Base-by-base conservation (phyloP, 1,140 invertebrate species). In the Solenopsis fugax region DNA sequence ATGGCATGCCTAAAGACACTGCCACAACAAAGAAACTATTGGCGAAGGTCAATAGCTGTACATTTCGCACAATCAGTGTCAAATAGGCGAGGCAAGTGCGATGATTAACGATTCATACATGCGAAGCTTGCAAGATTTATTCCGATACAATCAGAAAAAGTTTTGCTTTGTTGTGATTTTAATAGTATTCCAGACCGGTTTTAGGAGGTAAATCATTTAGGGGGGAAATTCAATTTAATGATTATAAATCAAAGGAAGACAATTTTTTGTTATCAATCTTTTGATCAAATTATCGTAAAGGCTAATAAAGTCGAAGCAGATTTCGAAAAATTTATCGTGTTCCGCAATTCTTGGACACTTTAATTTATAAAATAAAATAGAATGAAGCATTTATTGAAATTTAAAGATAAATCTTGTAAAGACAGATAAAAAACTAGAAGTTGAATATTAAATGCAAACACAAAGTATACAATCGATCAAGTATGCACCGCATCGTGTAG, bases 11-110 rank as follows among this genome's bases (percentile, higher is more conserved):
- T 4, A 34, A 13, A 10, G 64, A 0, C 37, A 5, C 13, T 9
- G 34, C n/a, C 37, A 13, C 13, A 41, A 72, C 10, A 24, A 82
- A 2, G 67, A 84, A 73, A 73, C 18, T 41, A 48, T 84, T 54
- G 41, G 21, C 18, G 54, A 84, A 84, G 69, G 54, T 60, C 41
- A 73, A 84, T 73, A 72, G 24, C 24, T 84, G 41, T 24, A 80
- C 4, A 13, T n/a, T 58, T 58, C 54, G 21, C 24, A 12, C 29
- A 73, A 84, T 84, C 54, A 54, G 24, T 73, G 80, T 84, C 80
- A 84, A 84, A 84, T 73, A 62, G 80, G 18, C 45, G 18, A 84
- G 78, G 24, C 54, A 45, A 73, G 24, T 48, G 18, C 18, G 41
- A 84, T 50, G 24, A 84, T 84, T 21, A 84, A 13, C 7, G 12